Evolutionary conservation across 2,888 invertebrate genomes (phyloP).

Genomic region (Hesperia comma): DNA sequence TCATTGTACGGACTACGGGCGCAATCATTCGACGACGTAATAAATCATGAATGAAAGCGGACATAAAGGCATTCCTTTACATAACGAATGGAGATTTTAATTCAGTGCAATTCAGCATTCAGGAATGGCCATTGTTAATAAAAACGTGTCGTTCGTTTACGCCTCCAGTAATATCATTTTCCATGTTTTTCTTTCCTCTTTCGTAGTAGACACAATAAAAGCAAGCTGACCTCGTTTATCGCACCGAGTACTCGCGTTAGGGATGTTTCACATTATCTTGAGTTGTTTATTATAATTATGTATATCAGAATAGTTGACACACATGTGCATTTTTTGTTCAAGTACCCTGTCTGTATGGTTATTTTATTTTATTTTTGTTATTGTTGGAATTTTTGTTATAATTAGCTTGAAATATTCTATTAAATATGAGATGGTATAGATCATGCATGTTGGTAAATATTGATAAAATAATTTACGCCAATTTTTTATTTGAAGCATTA

Average conservation of each 20-base stretch:
- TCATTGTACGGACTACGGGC: background rate
- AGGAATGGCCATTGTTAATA: slow-evolving; percentile 22
- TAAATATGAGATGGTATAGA: no score
- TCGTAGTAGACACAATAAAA: slow-evolving; percentile 78
- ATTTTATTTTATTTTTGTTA: no score
- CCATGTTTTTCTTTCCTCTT: slow-evolving; percentile 62
- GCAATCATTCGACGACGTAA: slow-evolving; percentile 4
- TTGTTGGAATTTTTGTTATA: no score
- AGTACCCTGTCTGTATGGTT: no score
- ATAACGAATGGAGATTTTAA: slow-evolving; percentile 24
- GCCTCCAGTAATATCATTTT: slow-evolving; percentile 59
- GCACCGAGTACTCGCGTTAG: slow-evolving; percentile 55
- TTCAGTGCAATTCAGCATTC: slow-evolving; percentile 25
- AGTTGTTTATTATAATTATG: slow-evolving; percentile 5
- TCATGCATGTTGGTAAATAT: no score
- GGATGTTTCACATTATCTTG: slow-evolving; percentile 14
- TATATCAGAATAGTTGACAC: background rate
- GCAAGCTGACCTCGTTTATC: slow-evolving; percentile 74
- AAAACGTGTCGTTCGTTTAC: slow-evolving; percentile 33
- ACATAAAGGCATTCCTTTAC: slow-evolving; percentile 10
- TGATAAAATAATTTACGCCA: no score
- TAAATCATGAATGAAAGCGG: slow-evolving; percentile 11
- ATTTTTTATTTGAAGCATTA: no score
- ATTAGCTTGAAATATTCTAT: no score
- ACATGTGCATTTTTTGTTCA: no score